phyloP scores from a whole-genome alignment of 2,113 vertebrate genomes.

The Puntigrus tetrazona region DNA sequence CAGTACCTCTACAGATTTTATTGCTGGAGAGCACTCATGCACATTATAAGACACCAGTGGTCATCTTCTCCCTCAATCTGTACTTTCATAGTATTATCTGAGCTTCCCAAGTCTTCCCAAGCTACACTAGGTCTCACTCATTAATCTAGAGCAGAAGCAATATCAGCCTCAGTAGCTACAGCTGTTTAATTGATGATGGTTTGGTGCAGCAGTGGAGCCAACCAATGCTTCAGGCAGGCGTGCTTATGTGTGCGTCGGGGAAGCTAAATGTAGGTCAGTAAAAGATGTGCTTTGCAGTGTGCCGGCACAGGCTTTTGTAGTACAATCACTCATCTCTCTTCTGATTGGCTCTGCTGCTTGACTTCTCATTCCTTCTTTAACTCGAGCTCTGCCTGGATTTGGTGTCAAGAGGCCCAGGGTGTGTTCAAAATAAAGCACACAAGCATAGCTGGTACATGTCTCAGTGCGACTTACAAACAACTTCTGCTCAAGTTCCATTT shows the following conservation, averaged over 20 bases:
- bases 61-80: not conserved
- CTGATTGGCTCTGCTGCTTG: slow-evolving; percentile 47
- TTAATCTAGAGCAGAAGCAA: slow-evolving; percentile 21
- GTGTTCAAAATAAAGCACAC: slow-evolving; percentile 41
- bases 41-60: not conserved
- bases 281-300: slow-evolving; percentile 48
- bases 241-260: slow-evolving; percentile 20
- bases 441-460: not conserved
- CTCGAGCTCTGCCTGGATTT: slow-evolving; percentile 27
- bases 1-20: not conserved
- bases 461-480: not conserved
- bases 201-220: slow-evolving; percentile 45
- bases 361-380: slow-evolving; percentile 25
- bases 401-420: slow-evolving; percentile 34
- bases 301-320: slow-evolving; percentile 40
- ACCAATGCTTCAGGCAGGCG: slow-evolving; percentile 14
- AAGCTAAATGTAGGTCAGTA: slow-evolving; percentile 64
- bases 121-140: not conserved
- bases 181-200: slow-evolving; percentile 34
- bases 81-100: not conserved
- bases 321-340: slow-evolving; percentile 35
- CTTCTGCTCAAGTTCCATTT: not conserved
- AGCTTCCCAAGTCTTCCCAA: not conserved
- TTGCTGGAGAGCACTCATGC: not conserved
- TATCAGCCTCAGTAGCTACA: not conserved